Percentiles rank a stretch among this genome's conserved stretches.
phyloP scores from a whole-genome alignment of 2,888 invertebrate species.

The Meta bourneti region DNA sequence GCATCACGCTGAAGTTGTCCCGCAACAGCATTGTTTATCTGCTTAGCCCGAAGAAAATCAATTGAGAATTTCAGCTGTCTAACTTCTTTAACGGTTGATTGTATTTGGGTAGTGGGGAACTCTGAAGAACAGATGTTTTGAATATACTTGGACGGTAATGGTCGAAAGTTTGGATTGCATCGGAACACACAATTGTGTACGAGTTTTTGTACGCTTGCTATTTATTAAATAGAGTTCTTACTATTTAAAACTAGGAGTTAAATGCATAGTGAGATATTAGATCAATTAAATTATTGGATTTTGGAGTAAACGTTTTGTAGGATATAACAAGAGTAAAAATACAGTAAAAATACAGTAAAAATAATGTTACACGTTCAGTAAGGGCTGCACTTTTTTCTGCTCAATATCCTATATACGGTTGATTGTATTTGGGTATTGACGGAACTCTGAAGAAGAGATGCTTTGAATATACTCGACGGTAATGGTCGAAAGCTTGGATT shows the following conservation, averaged over 20 bases:
- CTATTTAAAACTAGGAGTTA: too few species aligned
- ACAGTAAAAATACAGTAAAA: too few species aligned
- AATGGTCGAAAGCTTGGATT: neutral
- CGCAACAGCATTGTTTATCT: neutral
- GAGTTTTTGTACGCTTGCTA: too few species aligned
- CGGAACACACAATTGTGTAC: too few species aligned
- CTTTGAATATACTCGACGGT: neutral
- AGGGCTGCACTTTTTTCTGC: too few species aligned
- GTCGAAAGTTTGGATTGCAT: too few species aligned
- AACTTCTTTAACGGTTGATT: neutral
- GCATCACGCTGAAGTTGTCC: neutral
- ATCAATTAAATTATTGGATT: too few species aligned
- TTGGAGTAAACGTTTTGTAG: too few species aligned
- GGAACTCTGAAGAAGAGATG: neutral
- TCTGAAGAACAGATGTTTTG: neutral
- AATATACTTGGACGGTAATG: neutral
- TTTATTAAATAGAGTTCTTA: too few species aligned
- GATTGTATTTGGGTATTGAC: neutral
- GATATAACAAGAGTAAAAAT: too few species aligned
- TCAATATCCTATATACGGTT: neutral
- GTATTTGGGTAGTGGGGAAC: neutral
- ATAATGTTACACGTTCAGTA: too few species aligned
- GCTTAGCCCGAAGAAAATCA: constrained; percentile 9
- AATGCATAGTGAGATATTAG: too few species aligned
- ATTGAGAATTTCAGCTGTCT: constrained; percentile 1